These are phyloP conservation scores for Ifrita kowaldi DNA, from an alignment of 2,113 vertebrate genomes.

Conservation along the genomic window DNA sequence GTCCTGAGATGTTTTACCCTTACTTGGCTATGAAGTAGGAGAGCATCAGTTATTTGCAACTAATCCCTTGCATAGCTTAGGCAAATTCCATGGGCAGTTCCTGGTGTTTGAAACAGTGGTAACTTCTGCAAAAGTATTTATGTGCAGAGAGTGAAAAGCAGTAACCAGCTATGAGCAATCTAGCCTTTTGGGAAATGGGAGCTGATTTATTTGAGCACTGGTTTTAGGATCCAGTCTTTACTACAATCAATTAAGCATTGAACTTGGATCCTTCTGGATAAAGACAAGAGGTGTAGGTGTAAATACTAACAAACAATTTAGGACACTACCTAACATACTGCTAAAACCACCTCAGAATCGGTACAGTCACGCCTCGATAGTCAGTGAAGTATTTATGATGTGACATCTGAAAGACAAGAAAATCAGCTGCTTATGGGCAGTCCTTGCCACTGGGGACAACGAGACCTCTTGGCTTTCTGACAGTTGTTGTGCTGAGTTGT, in stretches of 20 bases:
- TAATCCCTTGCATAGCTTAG: not conserved
- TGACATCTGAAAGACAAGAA: not conserved
- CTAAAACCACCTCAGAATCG: not conserved
- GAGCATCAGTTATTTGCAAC: not conserved
- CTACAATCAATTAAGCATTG: not conserved
- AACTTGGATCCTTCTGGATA: not conserved
- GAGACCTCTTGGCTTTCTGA: not conserved
- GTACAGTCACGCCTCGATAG: not conserved
- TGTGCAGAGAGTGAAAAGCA: not conserved
- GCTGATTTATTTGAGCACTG: not conserved
- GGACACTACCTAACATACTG: not conserved
- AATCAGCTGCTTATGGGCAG: not conserved
- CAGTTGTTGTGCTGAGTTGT: not conserved
- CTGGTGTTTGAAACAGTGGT: not conserved
- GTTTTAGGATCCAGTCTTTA: not conserved
- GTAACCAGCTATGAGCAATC: not conserved
- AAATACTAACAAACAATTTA: not conserved
- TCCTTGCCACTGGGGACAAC: not conserved
- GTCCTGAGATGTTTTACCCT: not conserved
- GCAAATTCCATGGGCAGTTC: not conserved
- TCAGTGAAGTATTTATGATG: not conserved
- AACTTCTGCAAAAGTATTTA: not conserved
- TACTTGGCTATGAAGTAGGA: slow-evolving; percentile 26
- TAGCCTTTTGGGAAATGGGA: not conserved
- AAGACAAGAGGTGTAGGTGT: not conserved